Evolutionary conservation across 2,888 invertebrate species (phyloP).

Genomic region (Andrena hattorfiana): DNA sequence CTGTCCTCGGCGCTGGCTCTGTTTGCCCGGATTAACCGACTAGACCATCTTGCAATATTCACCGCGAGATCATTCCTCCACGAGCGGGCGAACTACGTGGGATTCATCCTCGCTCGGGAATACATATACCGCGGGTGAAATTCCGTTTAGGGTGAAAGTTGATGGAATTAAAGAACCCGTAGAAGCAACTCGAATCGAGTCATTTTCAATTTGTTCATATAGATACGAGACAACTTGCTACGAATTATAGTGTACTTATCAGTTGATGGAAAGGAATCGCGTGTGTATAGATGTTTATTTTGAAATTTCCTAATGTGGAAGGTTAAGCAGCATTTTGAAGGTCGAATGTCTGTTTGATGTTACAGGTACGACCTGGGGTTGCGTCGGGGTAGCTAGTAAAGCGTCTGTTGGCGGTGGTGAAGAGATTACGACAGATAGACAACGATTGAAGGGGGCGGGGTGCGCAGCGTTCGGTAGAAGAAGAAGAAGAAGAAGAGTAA

Average conservation of each 20-base stretch:
- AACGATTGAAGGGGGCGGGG: conserved; percentile 64
- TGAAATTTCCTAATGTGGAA: too few relatives aligned
- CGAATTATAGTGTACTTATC: too few relatives aligned
- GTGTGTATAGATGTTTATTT: too few relatives aligned
- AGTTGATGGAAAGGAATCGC: too few relatives aligned
- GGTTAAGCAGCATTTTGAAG: background rate
- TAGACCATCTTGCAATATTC: conserved; percentile 70
- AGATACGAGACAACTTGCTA: too few relatives aligned
- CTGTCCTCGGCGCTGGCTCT: conserved; percentile 59
- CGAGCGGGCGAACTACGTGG: conserved; percentile 21
- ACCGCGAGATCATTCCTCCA: conserved; percentile 53
- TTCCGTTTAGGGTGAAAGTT: too few relatives aligned
- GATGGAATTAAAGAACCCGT: background rate
- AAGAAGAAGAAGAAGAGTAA: conserved; percentile 68
- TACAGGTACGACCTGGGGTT: conserved; percentile 84
- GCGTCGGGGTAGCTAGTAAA: conserved; percentile 82
- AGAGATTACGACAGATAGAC: conserved; percentile 64
- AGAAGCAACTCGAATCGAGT: background rate
- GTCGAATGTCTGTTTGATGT: conserved; percentile 4
- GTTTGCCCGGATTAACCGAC: conserved; percentile 80
- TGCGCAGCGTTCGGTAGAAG: conserved; percentile 64
- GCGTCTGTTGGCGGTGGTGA: conserved; percentile 75
- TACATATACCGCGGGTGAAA: too few relatives aligned
- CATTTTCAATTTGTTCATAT: too few relatives aligned
- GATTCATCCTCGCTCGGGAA: conserved; percentile 5